Evolutionary conservation across 2,113 vertebrate species (phyloP), one percentile per base, ranked within the genome.

Genomic region (Tragelaphus scriptus): DNA sequence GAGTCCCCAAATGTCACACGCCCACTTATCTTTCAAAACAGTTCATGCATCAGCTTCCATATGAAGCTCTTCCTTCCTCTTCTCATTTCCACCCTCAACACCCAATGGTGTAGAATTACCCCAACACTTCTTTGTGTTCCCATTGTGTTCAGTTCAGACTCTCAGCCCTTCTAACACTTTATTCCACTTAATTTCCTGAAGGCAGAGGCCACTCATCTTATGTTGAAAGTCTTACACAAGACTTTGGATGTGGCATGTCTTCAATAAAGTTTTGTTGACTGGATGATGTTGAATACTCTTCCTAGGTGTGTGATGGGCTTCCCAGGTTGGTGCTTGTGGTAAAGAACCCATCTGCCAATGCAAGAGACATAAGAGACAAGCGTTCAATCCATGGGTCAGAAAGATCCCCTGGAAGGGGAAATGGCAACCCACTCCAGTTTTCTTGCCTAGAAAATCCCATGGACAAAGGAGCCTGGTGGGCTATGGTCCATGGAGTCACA

Each of bases 211-310:
- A 30, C 13, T 77, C 16, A 90, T 61, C 23, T 32, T 87, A 16
- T 15, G 16, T 63, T 56, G 30, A 53, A 87, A 75, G 23, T 3
- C 40, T 77, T 49, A 32, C 36, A 77, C 13, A 90, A 75, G 75
- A 88, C 55, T 88, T 87, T 88, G 36, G 84, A 12, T 7, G 23
- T 23, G 65, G 23, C 16, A 56, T 4, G 61, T 23, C 59, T 77
- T 89, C 25, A 49, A 25, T 77, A 81, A 71, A n/a, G 12, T 95
- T 88, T 40, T 75, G 47, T 89, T 85, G 36, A 95, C 61, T 75
- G 71, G 56, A n/a, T 51, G 55, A n/a, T 32, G 16, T 36, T 36
- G 30, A 85, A 75, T 26, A 44, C 1, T 56, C 81, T 92, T 68
- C 21, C 26, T 55, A 82, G 25, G 19, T 71, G 30, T 75, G 9